Percentiles rank a stretch among this genome's conserved stretches.
Conservation (phyloP, 1,140 invertebrate genomes). For the Paraescarpia echinospica region DNA sequence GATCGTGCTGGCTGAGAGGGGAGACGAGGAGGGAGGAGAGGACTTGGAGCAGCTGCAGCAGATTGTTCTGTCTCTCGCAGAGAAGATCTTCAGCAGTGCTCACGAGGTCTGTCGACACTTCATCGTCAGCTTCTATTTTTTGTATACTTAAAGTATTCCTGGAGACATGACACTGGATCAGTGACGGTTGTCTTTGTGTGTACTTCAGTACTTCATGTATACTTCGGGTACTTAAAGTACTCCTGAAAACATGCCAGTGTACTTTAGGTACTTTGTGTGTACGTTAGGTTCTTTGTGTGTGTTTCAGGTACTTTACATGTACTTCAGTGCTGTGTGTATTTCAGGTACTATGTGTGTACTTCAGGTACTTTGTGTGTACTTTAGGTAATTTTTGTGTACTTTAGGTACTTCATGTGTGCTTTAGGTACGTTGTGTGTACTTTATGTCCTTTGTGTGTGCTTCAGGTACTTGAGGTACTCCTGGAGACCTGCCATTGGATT, state of each 20-base stretch:
- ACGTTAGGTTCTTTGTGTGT: background rate
- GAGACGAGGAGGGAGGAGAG: background rate
- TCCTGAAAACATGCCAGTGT: too few relatives aligned
- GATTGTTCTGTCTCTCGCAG: slow-evolving; percentile 39
- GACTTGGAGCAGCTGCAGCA: slow-evolving; percentile 40
- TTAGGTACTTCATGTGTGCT: background rate
- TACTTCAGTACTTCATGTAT: too few relatives aligned
- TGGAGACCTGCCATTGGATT: slow-evolving; percentile 46
- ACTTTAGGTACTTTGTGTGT: too few relatives aligned
- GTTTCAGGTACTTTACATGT: background rate
- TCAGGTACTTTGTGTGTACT: background rate
- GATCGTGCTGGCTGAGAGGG: slow-evolving; percentile 36
- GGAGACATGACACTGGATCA: too few relatives aligned
- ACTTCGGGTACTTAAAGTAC: too few relatives aligned
- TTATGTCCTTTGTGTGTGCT: slow-evolving; percentile 16
- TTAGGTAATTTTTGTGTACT: background rate
- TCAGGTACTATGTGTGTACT: background rate
- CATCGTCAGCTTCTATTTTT: background rate
- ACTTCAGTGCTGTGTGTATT: background rate
- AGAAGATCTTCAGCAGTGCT: slow-evolving; percentile 44
- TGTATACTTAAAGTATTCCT: background rate
- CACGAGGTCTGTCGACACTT: slow-evolving; percentile 6
- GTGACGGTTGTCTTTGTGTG: too few relatives aligned
- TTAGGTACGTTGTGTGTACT: background rate
- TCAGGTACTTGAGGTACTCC: slow-evolving; percentile 51